Evolutionary conservation across 2,888 invertebrate species (phyloP).

Genomic region (Balanococcus diminutus): DNA sequence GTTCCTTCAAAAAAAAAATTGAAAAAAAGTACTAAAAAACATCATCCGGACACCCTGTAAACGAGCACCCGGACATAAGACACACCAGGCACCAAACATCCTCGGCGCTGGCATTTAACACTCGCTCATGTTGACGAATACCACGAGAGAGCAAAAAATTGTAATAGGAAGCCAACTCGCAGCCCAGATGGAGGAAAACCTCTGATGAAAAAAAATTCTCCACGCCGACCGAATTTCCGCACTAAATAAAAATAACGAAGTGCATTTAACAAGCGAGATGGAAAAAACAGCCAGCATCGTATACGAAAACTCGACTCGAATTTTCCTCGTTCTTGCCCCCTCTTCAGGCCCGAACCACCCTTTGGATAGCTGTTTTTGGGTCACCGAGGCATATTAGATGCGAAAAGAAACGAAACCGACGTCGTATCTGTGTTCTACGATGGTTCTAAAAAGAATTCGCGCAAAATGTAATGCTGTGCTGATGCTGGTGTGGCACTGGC

Average conservation of each 20-base stretch:
- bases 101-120: constrained; percentile 26
- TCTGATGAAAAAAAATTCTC: background rate
- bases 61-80: background rate
- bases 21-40: background rate
- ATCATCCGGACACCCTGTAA: no score
- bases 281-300: no score
- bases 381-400: background rate
- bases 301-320: background rate
- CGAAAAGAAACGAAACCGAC: background rate
- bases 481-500: background rate
- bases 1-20: no score
- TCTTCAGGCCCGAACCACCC: background rate
- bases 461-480: background rate
- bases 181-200: background rate
- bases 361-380: background rate
- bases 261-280: constrained; percentile 19
- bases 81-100: background rate
- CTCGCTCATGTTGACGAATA: constrained; percentile 8
- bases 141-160: background rate
- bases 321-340: background rate
- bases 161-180: background rate
- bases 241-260: constrained; percentile 24
- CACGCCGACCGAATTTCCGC: background rate
- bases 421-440: background rate
- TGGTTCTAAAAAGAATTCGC: background rate